Conservation (phyloP, 2,113 vertebrate species). For the Gila orcuttii region DNA sequence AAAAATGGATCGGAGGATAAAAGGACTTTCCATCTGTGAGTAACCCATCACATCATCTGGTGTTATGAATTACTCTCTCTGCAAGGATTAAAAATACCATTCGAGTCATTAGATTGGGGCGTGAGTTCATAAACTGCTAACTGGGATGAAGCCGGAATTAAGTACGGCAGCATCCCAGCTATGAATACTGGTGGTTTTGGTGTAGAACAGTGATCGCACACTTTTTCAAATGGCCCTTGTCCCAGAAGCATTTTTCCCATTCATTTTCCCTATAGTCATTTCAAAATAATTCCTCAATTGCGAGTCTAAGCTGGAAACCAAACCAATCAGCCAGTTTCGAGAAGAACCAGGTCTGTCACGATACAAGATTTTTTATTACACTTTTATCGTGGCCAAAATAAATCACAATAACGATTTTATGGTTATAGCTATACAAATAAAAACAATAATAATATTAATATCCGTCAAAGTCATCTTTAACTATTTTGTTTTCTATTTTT, state of each 20-base stretch:
- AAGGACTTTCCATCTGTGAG: slow-evolving; percentile 21
- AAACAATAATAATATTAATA: no score
- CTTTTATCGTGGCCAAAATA: no score
- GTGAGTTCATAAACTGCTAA: background rate
- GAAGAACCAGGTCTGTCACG: background rate
- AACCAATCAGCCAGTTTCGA: background rate
- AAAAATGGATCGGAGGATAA: background rate
- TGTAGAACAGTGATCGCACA: background rate
- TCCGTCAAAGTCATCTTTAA: no score
- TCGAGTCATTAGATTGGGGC: background rate
- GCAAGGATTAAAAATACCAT: slow-evolving; percentile 9
- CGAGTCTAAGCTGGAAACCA: background rate
- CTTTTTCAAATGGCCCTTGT: background rate
- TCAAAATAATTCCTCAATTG: background rate
- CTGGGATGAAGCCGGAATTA: background rate
- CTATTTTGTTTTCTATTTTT: no score
- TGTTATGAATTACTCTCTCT: slow-evolving; percentile 31
- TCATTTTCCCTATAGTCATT: background rate
- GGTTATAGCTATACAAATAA: no score
- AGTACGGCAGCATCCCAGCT: background rate
- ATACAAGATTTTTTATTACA: no score
- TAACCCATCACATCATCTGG: slow-evolving; percentile 20
- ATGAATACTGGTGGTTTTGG: background rate
- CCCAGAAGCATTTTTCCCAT: background rate
- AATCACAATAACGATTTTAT: no score